Evolutionary conservation across 2,888 invertebrate species (phyloP).

Genomic region (Drosophila subquinaria): DNA sequence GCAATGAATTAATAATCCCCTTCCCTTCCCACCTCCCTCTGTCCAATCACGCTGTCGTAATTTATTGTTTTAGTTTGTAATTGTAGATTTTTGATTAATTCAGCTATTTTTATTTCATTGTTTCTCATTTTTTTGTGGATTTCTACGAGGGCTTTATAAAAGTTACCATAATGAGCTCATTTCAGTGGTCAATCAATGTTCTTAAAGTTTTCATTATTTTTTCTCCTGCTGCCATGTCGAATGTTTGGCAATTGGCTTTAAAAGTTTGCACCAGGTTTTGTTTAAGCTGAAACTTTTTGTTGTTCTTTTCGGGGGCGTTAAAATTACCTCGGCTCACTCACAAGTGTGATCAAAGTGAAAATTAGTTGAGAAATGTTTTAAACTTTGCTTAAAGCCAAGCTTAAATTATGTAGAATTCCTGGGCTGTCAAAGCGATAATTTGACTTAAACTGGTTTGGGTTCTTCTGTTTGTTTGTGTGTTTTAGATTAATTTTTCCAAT

Average conservation of each 20-base stretch:
- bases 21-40: not conserved
- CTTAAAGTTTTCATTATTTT: constrained; percentile 45
- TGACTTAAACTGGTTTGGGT: not conserved
- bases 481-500: not conserved
- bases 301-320: constrained; percentile 12
- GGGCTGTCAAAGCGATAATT: not conserved
- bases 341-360: not conserved
- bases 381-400: not conserved
- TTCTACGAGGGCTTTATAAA: constrained; percentile 15
- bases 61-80: constrained; percentile 77
- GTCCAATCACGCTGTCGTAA: constrained; percentile 32
- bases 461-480: not conserved
- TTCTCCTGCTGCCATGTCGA: constrained; percentile 15
- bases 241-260: constrained; percentile 51
- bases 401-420: not conserved
- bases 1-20: constrained; percentile 73
- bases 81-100: constrained; percentile 72
- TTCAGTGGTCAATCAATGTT: constrained; percentile 59
- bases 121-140: constrained; percentile 16
- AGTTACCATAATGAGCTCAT: constrained; percentile 56
- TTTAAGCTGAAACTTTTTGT: constrained; percentile 19
- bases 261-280: constrained; percentile 48
- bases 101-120: not conserved
- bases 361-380: not conserved
- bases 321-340: constrained; percentile 1